Percentiles rank a stretch among this genome's conserved stretches.
Conservation (phyloP, 1,140 invertebrate species). For the Euborellia annulipes region DNA sequence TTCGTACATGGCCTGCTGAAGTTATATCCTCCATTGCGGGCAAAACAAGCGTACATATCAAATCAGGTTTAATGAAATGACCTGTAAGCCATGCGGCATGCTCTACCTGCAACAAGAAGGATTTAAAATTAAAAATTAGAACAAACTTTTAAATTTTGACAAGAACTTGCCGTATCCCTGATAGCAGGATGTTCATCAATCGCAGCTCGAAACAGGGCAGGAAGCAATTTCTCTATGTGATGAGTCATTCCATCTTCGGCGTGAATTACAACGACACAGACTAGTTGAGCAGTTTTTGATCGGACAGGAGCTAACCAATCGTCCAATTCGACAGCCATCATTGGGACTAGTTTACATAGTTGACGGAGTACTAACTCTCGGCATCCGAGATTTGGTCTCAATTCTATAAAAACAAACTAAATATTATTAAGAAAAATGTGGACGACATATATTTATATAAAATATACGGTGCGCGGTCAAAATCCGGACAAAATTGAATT, state of each 20-base stretch:
- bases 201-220: slow-evolving; percentile 33
- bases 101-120: slow-evolving; percentile 26
- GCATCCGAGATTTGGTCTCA: slow-evolving; percentile 58
- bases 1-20: slow-evolving; percentile 31
- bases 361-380: slow-evolving; percentile 50
- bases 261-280: slow-evolving; percentile 50
- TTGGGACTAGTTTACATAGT: slow-evolving; percentile 45
- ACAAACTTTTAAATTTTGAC: not conserved
- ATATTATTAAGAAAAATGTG: no score
- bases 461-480: no score
- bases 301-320: slow-evolving; percentile 58
- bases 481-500: no score
- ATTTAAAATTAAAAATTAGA: slow-evolving; percentile 6
- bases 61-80: slow-evolving; percentile 47
- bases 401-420: slow-evolving; percentile 35
- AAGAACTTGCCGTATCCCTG: not conserved
- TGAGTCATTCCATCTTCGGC: slow-evolving; percentile 52
- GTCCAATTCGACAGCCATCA: slow-evolving; percentile 44
- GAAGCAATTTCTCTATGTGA: slow-evolving; percentile 39
- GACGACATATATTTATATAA: no score
- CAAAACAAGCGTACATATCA: slow-evolving; percentile 38
- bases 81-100: slow-evolving; percentile 47
- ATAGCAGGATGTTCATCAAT: slow-evolving; percentile 34
- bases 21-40: slow-evolving; percentile 35
- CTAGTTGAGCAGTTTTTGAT: slow-evolving; percentile 51